Percentiles rank a stretch among this genome's conserved stretches.
These are phyloP conservation scores for Bombus affinis DNA, from an alignment of 1,140 invertebrate genomes.

Conservation along the genomic window DNA sequence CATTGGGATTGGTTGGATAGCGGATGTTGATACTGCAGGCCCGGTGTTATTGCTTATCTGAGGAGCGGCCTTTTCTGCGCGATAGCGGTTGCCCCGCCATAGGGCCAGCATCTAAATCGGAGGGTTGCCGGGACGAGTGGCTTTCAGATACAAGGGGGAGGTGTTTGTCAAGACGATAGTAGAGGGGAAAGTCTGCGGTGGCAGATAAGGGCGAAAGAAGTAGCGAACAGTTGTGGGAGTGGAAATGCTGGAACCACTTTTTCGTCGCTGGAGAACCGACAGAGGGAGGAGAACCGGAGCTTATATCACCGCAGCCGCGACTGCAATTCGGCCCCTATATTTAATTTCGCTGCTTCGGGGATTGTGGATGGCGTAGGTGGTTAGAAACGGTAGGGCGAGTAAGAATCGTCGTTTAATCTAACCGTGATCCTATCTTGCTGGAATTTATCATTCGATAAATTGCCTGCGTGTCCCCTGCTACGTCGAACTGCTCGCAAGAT, in stretches of 20 bases:
- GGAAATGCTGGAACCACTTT: constrained; percentile 47
- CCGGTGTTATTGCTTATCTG: constrained; percentile 53
- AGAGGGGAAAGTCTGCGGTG: constrained; percentile 75
- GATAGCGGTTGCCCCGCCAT: constrained; percentile 48
- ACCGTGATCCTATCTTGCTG: constrained; percentile 80
- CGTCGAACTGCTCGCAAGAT: constrained; percentile 19
- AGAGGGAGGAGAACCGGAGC: constrained; percentile 28
- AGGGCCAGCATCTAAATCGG: constrained; percentile 62
- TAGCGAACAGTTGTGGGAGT: constrained; percentile 40
- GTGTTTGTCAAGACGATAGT: constrained; percentile 74
- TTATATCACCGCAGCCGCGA: constrained; percentile 70
- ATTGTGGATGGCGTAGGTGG: constrained; percentile 65
- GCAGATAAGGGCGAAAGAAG: constrained; percentile 75
- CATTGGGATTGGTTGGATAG: constrained; percentile 43
- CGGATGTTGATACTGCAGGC: constrained; percentile 47
- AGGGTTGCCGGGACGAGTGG: constrained; percentile 68
- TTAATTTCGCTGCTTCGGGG: constrained; percentile 77
- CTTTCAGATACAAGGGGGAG: constrained; percentile 73
- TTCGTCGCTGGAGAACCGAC: constrained; percentile 12
- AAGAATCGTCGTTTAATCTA: constrained; percentile 82
- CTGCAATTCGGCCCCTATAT: constrained; percentile 81
- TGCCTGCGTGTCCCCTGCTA: constrained; percentile 54
- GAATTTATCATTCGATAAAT: constrained; percentile 84
- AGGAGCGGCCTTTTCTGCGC: constrained; percentile 32
- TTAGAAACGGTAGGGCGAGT: constrained; percentile 60